These are phyloP conservation scores for Saccopteryx bilineata DNA, from an alignment of 2,113 vertebrate genomes.

Conservation along the genomic window DNA sequence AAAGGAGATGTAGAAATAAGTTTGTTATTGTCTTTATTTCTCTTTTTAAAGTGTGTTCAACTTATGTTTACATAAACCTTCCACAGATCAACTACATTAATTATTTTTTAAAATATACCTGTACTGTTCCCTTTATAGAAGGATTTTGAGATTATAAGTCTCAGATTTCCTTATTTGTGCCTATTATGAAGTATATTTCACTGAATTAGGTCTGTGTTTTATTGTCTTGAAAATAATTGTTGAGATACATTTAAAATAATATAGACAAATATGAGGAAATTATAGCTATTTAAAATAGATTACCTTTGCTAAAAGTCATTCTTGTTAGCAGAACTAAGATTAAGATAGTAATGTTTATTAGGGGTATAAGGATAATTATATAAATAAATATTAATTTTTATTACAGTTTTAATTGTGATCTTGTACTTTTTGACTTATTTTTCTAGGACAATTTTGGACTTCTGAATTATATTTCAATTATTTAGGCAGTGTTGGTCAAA, in stretches of 20 bases:
- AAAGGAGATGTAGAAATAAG: background rate
- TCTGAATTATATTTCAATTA: conserved; percentile 21
- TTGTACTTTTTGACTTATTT: background rate
- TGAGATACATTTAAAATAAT: conserved; percentile 44
- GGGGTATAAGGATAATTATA: conserved; percentile 2
- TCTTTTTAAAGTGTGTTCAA: background rate
- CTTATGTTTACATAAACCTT: conserved; percentile 31
- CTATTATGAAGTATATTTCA: conserved; percentile 59
- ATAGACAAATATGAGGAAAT: conserved; percentile 14
- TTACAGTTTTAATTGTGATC: background rate
- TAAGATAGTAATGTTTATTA: conserved; percentile 35
- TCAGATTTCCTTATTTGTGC: conserved; percentile 31
- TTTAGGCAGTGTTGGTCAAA: background rate
- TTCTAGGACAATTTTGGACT: background rate
- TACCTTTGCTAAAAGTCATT: conserved; percentile 28
- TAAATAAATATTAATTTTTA: conserved; percentile 48
- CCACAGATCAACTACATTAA: conserved; percentile 16
- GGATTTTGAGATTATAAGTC: background rate
- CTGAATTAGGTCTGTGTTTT: background rate
- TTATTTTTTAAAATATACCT: conserved; percentile 1
- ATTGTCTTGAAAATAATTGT: conserved; percentile 60
- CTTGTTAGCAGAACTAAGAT: conserved; percentile 37
- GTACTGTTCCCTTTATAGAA: background rate
- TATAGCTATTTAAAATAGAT: conserved; percentile 38
- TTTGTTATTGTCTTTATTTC: background rate